phyloP scores from a whole-genome alignment of 1,140 invertebrate species.

The Sweltsa coloradensis region DNA sequence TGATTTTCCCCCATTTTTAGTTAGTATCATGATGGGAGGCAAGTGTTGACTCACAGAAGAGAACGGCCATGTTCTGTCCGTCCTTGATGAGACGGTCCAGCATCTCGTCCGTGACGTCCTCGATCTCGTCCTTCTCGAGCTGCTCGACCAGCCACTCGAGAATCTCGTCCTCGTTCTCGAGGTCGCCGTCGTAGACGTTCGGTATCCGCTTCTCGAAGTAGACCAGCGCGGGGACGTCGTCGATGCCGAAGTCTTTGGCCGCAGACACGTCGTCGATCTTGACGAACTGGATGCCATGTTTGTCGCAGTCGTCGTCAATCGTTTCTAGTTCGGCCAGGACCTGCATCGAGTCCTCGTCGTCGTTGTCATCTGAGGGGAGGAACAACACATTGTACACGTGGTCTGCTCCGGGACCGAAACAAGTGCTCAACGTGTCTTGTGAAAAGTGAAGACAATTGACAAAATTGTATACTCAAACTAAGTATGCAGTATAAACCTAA shows the following conservation, averaged over 20 bases:
- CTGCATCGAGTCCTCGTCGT: conserved; percentile 70
- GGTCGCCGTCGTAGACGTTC: conserved; percentile 81
- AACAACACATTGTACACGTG: too few species aligned
- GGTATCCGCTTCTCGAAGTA: conserved; percentile 90
- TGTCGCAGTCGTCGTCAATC: conserved; percentile 86
- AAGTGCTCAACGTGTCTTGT: too few species aligned
- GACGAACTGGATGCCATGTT: conserved; percentile 85
- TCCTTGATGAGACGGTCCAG: conserved; percentile 79
- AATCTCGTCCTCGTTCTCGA: conserved; percentile 84
- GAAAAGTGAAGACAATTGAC: too few species aligned
- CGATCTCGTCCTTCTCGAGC: conserved; percentile 84
- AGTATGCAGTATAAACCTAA: too few species aligned
- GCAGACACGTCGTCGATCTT: conserved; percentile 80
- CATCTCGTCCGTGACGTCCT: conserved; percentile 91
- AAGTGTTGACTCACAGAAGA: conserved; percentile 68
- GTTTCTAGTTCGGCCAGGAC: conserved; percentile 78
- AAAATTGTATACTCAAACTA: too few species aligned
- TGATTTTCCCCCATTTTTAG: too few species aligned
- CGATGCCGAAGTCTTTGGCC: conserved; percentile 74
- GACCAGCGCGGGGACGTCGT: conserved; percentile 71
- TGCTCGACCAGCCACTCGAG: conserved; percentile 78
- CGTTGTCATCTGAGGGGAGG: conserved; percentile 81
- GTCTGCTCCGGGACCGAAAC: too few species aligned
- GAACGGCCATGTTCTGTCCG: conserved; percentile 75
- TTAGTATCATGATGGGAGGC: too few species aligned